Evolutionary conservation across 2,888 invertebrate species (phyloP), one percentile per base, ranked within the genome.

Genomic region (Tanypteryx hageni): DNA sequence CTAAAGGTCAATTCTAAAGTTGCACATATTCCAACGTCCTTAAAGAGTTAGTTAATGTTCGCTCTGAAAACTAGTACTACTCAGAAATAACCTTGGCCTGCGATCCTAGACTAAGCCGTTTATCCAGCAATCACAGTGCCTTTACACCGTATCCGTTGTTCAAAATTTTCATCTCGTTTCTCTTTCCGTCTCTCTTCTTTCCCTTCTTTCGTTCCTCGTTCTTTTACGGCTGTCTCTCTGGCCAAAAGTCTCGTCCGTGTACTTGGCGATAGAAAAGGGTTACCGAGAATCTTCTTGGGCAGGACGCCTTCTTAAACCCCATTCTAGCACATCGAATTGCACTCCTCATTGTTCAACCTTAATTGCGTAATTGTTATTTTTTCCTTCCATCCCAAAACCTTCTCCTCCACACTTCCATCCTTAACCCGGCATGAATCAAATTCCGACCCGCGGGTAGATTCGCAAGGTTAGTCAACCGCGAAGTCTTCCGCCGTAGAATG

Each of bases 381-480:
- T 76, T 76, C 44, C 83, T 83, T 18, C 56, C 44, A 8, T 44
- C 83, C 57, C 11, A 9, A 16, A 18, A 27, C 57, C 83, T 86
- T 61, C 0, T 61, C 27, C 27, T 44, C 61, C 18, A 27, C 16
- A 18, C 18, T 57, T 18, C 56, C 11, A 56, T 16, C 27, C 56
- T 59, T 64, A 61, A 31, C 89, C 44, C 64, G 18, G 64, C 22
- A 89, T 61, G 89, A 86, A 86, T 86, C 86, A 18, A 61, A 89
- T 89, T 89, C 89, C 89, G 18, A 89, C 64, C 89, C 44, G 27
- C 44, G 61, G 64, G 64, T 89, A 89, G 89, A 89, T 64, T 89
- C 64, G 89, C 89, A 89, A 89, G 89, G 89, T 89, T 89, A 64
- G 64, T 89, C 89, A 89, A 89, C 89, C 89, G 89, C 89, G 64